A percentile compares a stretch with the other conserved stretches of the same genome.
Conservation (phyloP, 1,140 invertebrate species). For the Microplitis mediator region DNA sequence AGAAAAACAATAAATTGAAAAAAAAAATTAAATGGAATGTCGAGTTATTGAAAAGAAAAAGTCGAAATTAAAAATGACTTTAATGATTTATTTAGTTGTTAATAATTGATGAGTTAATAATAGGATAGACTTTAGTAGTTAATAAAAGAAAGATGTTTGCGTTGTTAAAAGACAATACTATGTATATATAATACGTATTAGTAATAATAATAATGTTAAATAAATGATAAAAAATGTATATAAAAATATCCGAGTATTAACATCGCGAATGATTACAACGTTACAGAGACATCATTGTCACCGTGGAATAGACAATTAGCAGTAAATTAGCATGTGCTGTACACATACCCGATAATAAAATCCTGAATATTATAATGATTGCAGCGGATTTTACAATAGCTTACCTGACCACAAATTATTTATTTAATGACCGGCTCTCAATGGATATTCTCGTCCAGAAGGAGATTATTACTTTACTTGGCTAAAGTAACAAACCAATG, state of each 20-base stretch:
- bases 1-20: too few species aligned
- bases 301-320: conserved; percentile 62
- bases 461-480: conserved; percentile 38
- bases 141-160: neutral
- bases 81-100: too few species aligned
- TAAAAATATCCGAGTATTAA: conserved; percentile 26
- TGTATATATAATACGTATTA: neutral
- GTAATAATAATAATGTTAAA: neutral
- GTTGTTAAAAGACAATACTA: neutral
- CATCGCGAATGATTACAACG: conserved; percentile 34
- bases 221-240: neutral
- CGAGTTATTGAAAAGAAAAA: too few species aligned
- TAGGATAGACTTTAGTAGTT: neutral
- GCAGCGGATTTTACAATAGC: conserved; percentile 62
- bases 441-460: conserved; percentile 18
- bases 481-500: neutral
- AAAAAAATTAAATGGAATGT: too few species aligned
- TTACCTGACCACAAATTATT: conserved; percentile 62
- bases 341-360: conserved; percentile 59
- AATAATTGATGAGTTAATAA: too few species aligned
- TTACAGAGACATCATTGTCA: conserved; percentile 60
- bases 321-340: conserved; percentile 62
- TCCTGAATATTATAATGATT: conserved; percentile 62
- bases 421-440: conserved; percentile 55
- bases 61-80: too few species aligned